Evolutionary conservation across 2,113 vertebrate species (phyloP).

Genomic region (Dissostichus mawsoni): DNA sequence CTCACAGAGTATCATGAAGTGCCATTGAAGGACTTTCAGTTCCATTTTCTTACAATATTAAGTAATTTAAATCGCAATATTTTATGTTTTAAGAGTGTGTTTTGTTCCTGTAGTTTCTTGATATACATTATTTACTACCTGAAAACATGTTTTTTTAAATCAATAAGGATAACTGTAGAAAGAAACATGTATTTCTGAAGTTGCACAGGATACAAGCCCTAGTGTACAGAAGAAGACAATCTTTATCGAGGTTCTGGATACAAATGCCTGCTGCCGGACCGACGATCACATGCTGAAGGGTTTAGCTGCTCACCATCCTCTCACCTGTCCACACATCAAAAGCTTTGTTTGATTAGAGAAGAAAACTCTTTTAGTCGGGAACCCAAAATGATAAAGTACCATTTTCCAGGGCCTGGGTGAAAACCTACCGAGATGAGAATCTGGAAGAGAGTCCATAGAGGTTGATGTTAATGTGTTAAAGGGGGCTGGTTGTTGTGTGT

Average conservation of each 20-base stretch:
- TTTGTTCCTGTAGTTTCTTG: not conserved
- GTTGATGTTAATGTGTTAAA: slow-evolving; percentile 47
- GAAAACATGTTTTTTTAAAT: too few species aligned
- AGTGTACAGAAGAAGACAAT: not conserved
- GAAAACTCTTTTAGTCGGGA: not conserved
- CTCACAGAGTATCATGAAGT: not conserved
- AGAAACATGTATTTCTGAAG: too few species aligned
- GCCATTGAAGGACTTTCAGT: not conserved
- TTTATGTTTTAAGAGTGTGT: not conserved
- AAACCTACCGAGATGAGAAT: slow-evolving; percentile 23
- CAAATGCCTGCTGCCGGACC: too few species aligned
- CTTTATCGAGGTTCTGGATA: too few species aligned
- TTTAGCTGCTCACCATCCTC: not conserved
- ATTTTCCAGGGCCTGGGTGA: not conserved
- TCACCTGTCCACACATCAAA: not conserved
- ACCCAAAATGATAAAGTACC: slow-evolving; percentile 1
- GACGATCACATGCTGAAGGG: too few species aligned
- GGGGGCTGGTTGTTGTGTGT: slow-evolving; percentile 60
- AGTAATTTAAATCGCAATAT: not conserved
- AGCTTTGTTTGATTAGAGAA: not conserved
- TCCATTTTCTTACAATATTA: not conserved
- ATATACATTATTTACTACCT: too few species aligned
- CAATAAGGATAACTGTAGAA: too few species aligned
- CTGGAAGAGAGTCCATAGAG: not conserved
- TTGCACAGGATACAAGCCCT: not conserved